A percentile compares a stretch with the other conserved stretches of the same genome.
Conservation (phyloP, 2,888 invertebrate species). For the Sthenelais limicola region DNA sequence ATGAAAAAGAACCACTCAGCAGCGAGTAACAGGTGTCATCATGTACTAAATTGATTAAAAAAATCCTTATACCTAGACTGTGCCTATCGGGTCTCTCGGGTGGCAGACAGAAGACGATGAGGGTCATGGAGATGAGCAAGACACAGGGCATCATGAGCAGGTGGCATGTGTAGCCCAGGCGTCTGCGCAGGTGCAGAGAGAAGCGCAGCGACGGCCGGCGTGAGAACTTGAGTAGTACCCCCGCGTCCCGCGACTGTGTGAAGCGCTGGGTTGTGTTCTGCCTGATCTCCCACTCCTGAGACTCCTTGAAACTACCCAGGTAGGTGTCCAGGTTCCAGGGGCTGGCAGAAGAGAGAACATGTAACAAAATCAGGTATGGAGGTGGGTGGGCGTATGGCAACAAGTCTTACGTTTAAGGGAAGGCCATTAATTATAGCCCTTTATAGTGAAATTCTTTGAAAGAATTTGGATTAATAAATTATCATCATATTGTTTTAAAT, state of each 20-base stretch:
- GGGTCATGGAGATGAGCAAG: constrained; percentile 40
- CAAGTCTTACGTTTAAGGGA: too few species aligned
- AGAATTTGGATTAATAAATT: too few species aligned
- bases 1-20: too few species aligned
- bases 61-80: constrained; percentile 44
- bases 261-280: constrained; percentile 36
- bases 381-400: neutral
- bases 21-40: neutral
- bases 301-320: constrained; percentile 42
- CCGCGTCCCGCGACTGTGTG: constrained; percentile 35
- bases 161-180: constrained; percentile 41
- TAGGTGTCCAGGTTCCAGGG: constrained; percentile 45
- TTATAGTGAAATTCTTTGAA: too few species aligned
- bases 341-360: neutral
- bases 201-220: constrained; percentile 40
- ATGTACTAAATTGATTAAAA: too few species aligned
- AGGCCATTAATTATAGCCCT: too few species aligned
- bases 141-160: constrained; percentile 46
- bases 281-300: constrained; percentile 45
- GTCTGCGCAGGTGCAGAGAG: constrained; percentile 29
- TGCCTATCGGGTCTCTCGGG: constrained; percentile 46
- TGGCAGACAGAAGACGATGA: constrained; percentile 44
- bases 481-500: too few species aligned
- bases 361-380: neutral
- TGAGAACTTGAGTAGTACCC: constrained; percentile 44